These are phyloP conservation scores for Erpetoichthys calabaricus DNA, from an alignment of 2,797 vertebrate genomes.

Conservation along the genomic window DNA sequence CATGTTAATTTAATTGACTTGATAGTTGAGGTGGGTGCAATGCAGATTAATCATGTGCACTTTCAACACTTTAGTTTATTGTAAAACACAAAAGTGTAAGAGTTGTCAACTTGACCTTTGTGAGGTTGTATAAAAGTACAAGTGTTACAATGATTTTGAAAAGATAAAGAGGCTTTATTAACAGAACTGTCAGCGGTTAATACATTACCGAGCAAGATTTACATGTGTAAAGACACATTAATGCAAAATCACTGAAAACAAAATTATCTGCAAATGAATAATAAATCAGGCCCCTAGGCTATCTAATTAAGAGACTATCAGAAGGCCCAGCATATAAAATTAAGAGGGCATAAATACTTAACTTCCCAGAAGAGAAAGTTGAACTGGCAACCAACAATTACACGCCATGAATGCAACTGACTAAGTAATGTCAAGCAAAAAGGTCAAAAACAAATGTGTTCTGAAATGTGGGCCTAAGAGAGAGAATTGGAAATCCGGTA, in stretches of 20 bases:
- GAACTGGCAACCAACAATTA: neutral
- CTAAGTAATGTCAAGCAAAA: neutral
- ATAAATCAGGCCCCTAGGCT: neutral
- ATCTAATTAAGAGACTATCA: neutral
- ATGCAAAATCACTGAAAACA: too few species aligned
- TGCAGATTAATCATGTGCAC: too few species aligned
- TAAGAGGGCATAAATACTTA: neutral
- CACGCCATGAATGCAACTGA: neutral
- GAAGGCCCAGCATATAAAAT: neutral
- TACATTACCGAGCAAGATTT: neutral
- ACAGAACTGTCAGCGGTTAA: neutral
- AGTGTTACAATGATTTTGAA: too few species aligned
- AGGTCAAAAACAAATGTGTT: neutral
- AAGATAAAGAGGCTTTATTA: too few species aligned
- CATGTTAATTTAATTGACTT: too few species aligned
- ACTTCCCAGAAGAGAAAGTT: neutral
- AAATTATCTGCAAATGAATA: neutral
- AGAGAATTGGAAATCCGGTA: too few species aligned
- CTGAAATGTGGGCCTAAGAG: too few species aligned
- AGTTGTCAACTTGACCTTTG: too few species aligned
- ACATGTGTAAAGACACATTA: neutral
- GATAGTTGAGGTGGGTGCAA: too few species aligned
- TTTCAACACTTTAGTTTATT: too few species aligned
- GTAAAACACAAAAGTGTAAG: too few species aligned
- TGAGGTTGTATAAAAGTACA: too few species aligned